Conservation (phyloP, 2,888 invertebrate genomes). For the Epicampocera succincta region DNA sequence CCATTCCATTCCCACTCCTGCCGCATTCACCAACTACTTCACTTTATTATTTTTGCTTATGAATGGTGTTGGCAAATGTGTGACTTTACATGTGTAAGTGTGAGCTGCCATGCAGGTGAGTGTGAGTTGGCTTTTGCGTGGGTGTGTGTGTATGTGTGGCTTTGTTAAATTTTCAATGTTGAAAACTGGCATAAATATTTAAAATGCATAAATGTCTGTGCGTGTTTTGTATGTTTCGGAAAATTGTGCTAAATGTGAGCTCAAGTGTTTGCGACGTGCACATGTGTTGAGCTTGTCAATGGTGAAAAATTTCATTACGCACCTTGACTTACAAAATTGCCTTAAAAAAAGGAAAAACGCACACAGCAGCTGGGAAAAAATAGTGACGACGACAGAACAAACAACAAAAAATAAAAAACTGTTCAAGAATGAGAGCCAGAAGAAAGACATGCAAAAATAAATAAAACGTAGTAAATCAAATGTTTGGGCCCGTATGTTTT, state of each 20-base stretch:
- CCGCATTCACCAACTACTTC: not conserved
- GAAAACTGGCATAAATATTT: conserved; percentile 59
- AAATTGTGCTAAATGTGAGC: conserved; percentile 43
- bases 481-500: conserved; percentile 4
- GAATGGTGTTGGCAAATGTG: not conserved
- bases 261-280: conserved; percentile 14
- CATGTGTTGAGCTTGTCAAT: conserved; percentile 14
- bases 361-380: not conserved
- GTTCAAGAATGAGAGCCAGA: conserved; percentile 1
- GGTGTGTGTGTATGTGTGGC: not conserved
- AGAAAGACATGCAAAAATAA: not conserved
- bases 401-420: not conserved
- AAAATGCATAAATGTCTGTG: conserved; percentile 6
- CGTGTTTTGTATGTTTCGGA: not conserved
- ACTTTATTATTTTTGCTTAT: conserved; percentile 27
- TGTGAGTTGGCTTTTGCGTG: too few relatives aligned
- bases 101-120: not conserved
- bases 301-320: conserved; percentile 64
- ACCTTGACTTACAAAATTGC: conserved; percentile 67
- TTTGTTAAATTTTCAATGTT: conserved; percentile 42
- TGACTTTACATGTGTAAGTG: not conserved
- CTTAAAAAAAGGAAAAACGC: conserved; percentile 1
- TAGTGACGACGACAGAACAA: not conserved
- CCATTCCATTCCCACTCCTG: not conserved
- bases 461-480: conserved; percentile 30